Base-by-base conservation (phyloP, 1,140 invertebrate genomes). In the Apocrypta bakeri region DNA sequence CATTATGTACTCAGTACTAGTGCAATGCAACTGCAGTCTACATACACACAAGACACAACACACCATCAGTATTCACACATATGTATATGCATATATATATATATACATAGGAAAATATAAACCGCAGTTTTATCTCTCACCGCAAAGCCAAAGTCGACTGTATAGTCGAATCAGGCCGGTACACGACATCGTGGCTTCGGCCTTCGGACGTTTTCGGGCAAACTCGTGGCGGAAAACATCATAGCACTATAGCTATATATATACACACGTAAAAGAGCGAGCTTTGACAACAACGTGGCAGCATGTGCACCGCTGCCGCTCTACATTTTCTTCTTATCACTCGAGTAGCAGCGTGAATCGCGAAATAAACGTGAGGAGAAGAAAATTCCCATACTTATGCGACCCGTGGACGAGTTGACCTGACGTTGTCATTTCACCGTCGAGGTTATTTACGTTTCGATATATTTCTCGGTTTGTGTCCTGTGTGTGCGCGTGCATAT, bases 241-340 rank as follows among this genome's bases (percentile, higher is more conserved):
- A 24, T 56, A 11, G 12, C n/a, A 56, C 48, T 21, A 56, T 56
- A 56, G 48, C 7, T 56, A 56, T 31, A 12, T 31, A 31, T 66
- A 27, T 66, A n/a, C n/a, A 37, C 33, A 4, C 3, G 33, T 37
- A 37, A 37, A 1, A n/a, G n/a, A n/a, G n/a, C n/a, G n/a, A n/a
- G 29, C 33, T 37, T 14, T 29, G 64, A 81, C n/a, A 84, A 81
- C 83, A 84, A 84, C 83, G 83, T 84, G 80, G 83, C 83, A 71
- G 72, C 77, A 79, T 75, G 79, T 79, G 79, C 29, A n/a, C 48
- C 8, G 66, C 14, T 48, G 40, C 37, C 17, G 48, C 66, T 48
- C 33, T 31, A 63, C 27, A 40, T 29, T 79, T 64, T 48, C 6
- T 24, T 27, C 21, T 56, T 71, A 12, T 25, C 42, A 42, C 37